phyloP scores from a whole-genome alignment of 2,797 vertebrate genomes.

The Typhlichthys subterraneus region DNA sequence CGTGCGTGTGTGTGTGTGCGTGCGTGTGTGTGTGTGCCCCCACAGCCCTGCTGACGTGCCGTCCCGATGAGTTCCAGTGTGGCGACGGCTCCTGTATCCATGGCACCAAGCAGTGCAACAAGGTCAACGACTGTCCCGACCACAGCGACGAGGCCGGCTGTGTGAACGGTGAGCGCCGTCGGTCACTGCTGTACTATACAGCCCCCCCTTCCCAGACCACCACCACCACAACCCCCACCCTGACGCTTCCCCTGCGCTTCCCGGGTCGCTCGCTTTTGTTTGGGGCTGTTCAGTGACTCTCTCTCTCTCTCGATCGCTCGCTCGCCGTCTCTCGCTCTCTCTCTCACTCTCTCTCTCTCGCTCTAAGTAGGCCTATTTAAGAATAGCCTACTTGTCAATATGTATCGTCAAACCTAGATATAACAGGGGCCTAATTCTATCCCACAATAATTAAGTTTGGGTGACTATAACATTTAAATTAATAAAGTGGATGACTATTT shows the following conservation, averaged over 20 bases:
- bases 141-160: slow-evolving; percentile 92
- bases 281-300: not conserved
- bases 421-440: no score
- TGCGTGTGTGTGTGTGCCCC: no score
- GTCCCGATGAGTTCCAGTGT: slow-evolving; percentile 92
- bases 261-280: no score
- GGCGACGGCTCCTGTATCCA: slow-evolving; percentile 91
- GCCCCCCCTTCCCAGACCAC: slow-evolving; percentile 9
- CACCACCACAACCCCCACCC: slow-evolving; percentile 3
- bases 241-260: slow-evolving; percentile 1
- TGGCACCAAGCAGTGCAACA: slow-evolving; percentile 91
- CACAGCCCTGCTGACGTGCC: slow-evolving; percentile 79
- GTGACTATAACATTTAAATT: no score
- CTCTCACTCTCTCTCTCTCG: not conserved
- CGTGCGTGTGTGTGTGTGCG: not conserved
- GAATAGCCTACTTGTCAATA: no score
- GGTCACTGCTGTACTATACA: slow-evolving; percentile 1
- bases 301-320: not conserved
- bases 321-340: not conserved
- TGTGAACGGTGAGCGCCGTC: slow-evolving; percentile 82
- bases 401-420: no score
- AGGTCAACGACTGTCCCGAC: slow-evolving; percentile 87
- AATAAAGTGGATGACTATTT: no score
- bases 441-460: no score
- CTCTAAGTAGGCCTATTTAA: no score